Evolutionary conservation across 2,888 invertebrate genomes (phyloP), one percentile per base, ranked within the genome.

Genomic region (Sphaerophoria rueppellii): DNA sequence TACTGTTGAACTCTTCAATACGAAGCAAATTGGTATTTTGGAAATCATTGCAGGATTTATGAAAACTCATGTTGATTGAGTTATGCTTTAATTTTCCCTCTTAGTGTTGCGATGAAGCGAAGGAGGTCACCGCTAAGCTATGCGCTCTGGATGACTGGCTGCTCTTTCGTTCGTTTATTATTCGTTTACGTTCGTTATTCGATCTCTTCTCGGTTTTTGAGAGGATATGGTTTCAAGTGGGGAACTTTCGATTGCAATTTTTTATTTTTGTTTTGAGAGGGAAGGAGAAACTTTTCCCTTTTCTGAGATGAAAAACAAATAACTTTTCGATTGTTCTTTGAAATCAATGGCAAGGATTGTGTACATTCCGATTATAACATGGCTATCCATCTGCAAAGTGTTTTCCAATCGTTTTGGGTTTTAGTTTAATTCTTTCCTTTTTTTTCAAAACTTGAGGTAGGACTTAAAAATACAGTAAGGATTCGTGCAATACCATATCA

Each of bases 1-100:
- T 0, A 9, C 24, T 12, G 9, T 16, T 9, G 11, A 11, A 9
- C 43, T 5, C 43, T 11, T 43, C 43, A 4, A 4, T 9, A 7
- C 40, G 16, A 24, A 7, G 2, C 9, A 9, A 2, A 16, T 54
- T 52, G 12, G 43, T 54, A 55, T 75, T 83, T 69, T 40, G 75
- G 80, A 75, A 83, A 83, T 85, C 80, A 80, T 81, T 73, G 81
- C 69, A 69, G 85, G 80, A 85, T 73, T 85, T 80, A 85, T 85
- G 85, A 85, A 85, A 85, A 85, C 80, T 73, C 82, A 82, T 77
- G 82, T 81, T 85, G 85, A 85, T 85, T 85, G 85, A 81, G 85
- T 85, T 81, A 80, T 81, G 73, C 81, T 80, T 80, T 81, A 69
- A 85, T 81, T 80, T 46, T 37, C 61, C 24, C 55, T 34, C 55